These are phyloP conservation scores for Apostichopus parvimensis DNA, from an alignment of 35 echinoderm and acorn worm species.

Conservation along the genomic window DNA sequence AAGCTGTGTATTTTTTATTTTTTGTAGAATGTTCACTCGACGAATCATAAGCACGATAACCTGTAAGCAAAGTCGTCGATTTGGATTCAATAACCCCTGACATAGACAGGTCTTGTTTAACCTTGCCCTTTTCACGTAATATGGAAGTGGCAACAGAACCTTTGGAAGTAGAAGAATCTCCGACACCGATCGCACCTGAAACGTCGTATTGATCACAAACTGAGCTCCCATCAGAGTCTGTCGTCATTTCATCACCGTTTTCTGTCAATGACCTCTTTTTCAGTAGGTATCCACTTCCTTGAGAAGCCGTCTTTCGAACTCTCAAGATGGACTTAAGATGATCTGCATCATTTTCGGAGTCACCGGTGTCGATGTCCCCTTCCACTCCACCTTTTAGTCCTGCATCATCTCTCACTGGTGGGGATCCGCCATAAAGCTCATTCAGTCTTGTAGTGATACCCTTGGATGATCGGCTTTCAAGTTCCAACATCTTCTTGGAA, in stretches of 20 bases:
- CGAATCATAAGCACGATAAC: slow-evolving; percentile 27
- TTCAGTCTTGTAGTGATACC: slow-evolving; percentile 25
- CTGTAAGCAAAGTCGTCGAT: slow-evolving; percentile 9
- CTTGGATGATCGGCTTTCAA: not conserved
- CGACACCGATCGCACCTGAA: not conserved
- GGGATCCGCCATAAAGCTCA: slow-evolving; percentile 7
- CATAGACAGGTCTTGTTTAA: slow-evolving; percentile 42
- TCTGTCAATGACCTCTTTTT: not conserved
- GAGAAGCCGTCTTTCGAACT: not conserved
- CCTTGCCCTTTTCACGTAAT: not conserved
- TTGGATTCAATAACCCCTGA: slow-evolving; percentile 17
- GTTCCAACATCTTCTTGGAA: not conserved
- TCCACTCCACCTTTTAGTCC: slow-evolving; percentile 17
- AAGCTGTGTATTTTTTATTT: not conserved
- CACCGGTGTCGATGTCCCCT: slow-evolving; percentile 29
- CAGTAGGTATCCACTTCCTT: not conserved
- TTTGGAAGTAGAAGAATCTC: not conserved
- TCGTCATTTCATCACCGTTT: not conserved
- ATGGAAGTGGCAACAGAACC: not conserved
- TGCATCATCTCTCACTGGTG: not conserved
- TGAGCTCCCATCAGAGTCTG: slow-evolving; percentile 13
- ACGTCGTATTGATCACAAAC: slow-evolving; percentile 41
- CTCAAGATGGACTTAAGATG: not conserved
- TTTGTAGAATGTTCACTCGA: not conserved
- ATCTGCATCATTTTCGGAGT: slow-evolving; percentile 33